phyloP scores from a whole-genome alignment of 2,888 invertebrate genomes.

The Galeruca laticollis region DNA sequence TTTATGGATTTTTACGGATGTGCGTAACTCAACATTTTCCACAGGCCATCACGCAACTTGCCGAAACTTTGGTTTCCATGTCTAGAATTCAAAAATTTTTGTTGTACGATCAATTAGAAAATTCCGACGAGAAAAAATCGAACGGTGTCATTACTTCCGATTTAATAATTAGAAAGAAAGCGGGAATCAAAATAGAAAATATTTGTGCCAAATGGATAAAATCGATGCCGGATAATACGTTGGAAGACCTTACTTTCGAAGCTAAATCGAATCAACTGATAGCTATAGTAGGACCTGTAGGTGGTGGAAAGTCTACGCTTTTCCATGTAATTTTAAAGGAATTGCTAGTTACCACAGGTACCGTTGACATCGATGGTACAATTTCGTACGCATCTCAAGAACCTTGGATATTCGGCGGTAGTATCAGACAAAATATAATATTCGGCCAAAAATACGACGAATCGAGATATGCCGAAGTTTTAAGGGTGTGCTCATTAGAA shows the following conservation, averaged over 20 bases:
- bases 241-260: slow-evolving; percentile 41
- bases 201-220: slow-evolving; percentile 46
- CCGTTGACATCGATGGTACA: slow-evolving; percentile 41
- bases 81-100: slow-evolving; percentile 71
- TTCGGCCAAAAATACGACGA: slow-evolving; percentile 83
- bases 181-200: slow-evolving; percentile 30
- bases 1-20: slow-evolving; percentile 78
- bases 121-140: neutral
- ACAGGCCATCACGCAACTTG: slow-evolving; percentile 75
- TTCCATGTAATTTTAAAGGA: slow-evolving; percentile 76
- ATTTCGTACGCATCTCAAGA: slow-evolving; percentile 76
- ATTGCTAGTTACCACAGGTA: slow-evolving; percentile 74
- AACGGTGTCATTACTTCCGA: neutral
- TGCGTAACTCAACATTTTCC: slow-evolving; percentile 76
- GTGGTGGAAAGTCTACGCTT: slow-evolving; percentile 72
- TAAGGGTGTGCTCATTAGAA: slow-evolving; percentile 78
- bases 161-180: neutral
- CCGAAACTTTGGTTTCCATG: slow-evolving; percentile 69
- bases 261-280: slow-evolving; percentile 53
- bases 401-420: slow-evolving; percentile 85
- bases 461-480: slow-evolving; percentile 74
- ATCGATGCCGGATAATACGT: slow-evolving; percentile 38
- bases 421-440: slow-evolving; percentile 91
- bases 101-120: slow-evolving; percentile 58
- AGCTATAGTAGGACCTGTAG: slow-evolving; percentile 73